Evolutionary conservation across 2,797 vertebrate species (phyloP).

Genomic region (Selene dorsalis): DNA sequence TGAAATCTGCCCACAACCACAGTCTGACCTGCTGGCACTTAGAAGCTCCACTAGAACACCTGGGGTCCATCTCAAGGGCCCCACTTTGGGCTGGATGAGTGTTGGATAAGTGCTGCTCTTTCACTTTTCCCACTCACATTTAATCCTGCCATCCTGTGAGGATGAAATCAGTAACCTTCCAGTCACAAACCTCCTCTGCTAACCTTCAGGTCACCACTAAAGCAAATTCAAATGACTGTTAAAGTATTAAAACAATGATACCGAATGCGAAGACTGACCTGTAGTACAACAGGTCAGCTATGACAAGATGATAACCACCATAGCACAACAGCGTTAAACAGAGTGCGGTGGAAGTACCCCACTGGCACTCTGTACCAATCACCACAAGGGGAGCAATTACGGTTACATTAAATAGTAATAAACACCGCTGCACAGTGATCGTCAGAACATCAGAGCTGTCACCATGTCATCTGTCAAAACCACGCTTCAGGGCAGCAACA

Average conservation of each 20-base stretch:
- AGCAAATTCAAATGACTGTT: neutral
- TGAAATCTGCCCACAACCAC: too few species aligned
- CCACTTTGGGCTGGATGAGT: too few species aligned
- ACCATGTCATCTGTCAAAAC: slow-evolving; percentile 76
- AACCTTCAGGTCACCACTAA: neutral
- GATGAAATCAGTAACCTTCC: too few species aligned
- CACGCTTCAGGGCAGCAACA: slow-evolving; percentile 70
- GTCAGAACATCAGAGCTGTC: slow-evolving; percentile 81
- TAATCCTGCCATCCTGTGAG: too few species aligned
- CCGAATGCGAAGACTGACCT: slow-evolving; percentile 10
- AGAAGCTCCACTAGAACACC: too few species aligned
- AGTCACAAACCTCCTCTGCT: neutral
- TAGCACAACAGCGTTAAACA: slow-evolving; percentile 58
- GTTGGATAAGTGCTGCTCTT: too few species aligned
- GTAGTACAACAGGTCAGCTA: slow-evolving; percentile 41
- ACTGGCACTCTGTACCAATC: slow-evolving; percentile 72
- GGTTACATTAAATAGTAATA: slow-evolving; percentile 83
- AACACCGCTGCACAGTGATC: slow-evolving; percentile 76
- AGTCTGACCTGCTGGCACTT: too few species aligned
- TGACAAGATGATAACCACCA: slow-evolving; percentile 45
- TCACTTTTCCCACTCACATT: neutral
- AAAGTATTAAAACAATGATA: neutral
- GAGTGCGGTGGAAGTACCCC: slow-evolving; percentile 63
- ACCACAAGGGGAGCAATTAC: slow-evolving; percentile 81
- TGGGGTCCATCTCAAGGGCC: neutral